Evolutionary conservation across 2,797 vertebrate genomes (phyloP).

Genomic region (Rhinogobio ventralis): DNA sequence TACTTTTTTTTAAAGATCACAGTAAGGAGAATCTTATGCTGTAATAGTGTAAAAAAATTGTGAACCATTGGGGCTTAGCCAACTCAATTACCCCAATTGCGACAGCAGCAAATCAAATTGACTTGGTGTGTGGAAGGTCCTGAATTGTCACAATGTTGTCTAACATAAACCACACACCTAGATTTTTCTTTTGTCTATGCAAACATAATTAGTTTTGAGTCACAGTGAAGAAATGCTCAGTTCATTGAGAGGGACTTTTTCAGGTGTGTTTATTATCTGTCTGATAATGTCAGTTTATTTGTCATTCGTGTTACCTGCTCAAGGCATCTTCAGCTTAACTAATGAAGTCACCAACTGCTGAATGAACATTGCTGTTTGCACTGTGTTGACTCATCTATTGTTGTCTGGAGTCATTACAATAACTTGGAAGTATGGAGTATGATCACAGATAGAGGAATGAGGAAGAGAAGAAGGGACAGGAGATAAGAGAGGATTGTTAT

Average conservation of each 20-base stretch:
- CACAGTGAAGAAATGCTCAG: neutral
- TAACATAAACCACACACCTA: slow-evolving; percentile 7
- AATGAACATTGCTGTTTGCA: slow-evolving; percentile 57
- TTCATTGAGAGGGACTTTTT: slow-evolving; percentile 16
- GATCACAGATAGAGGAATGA: slow-evolving; percentile 2
- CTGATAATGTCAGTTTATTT: slow-evolving; percentile 14
- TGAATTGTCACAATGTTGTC: neutral
- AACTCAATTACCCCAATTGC: slow-evolving; percentile 14
- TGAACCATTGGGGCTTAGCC: slow-evolving; percentile 18
- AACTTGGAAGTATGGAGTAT: neutral
- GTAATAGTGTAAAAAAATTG: slow-evolving; percentile 23
- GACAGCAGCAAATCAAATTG: slow-evolving; percentile 13
- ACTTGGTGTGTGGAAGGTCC: slow-evolving; percentile 5
- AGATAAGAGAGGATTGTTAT: neutral
- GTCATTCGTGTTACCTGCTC: slow-evolving; percentile 55
- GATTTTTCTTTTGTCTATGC: neutral
- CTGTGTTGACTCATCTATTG: slow-evolving; percentile 43
- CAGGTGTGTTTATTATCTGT: slow-evolving; percentile 2
- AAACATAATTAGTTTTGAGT: neutral
- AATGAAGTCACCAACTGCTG: slow-evolving; percentile 52
- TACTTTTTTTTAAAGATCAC: slow-evolving; percentile 41
- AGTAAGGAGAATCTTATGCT: neutral
- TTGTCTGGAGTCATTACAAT: slow-evolving; percentile 32
- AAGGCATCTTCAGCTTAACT: slow-evolving; percentile 54
- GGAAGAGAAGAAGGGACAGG: slow-evolving; percentile 3